Evolutionary conservation across 2,888 invertebrate species (phyloP).

Genomic region (Lapara coniferarum): DNA sequence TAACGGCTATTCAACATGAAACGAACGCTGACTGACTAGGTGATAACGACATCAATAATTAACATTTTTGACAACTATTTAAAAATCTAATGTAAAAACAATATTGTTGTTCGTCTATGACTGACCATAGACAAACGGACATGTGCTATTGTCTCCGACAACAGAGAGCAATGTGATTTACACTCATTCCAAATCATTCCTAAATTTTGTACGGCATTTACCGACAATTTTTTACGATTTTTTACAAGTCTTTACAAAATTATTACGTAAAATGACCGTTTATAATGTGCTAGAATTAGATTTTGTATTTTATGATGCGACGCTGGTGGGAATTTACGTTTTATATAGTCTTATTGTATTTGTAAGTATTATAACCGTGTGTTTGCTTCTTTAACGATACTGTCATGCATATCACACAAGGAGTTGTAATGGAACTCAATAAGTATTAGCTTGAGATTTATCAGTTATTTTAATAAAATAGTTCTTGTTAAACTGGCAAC

Average conservation of each 20-base stretch:
- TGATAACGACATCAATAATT: conserved; percentile 37
- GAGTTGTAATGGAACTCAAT: neutral
- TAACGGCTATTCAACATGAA: conserved; percentile 25
- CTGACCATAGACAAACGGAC: conserved; percentile 38
- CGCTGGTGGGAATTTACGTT: conserved; percentile 3
- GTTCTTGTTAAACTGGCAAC: conserved; percentile 1
- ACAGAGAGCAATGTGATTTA: conserved; percentile 34
- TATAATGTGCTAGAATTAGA: conserved; percentile 27
- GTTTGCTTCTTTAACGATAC: neutral
- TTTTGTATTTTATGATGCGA: conserved; percentile 13
- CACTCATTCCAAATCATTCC: conserved; percentile 61
- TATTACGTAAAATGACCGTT: conserved; percentile 30
- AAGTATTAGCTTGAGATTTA: neutral
- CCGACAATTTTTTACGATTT: conserved; percentile 42
- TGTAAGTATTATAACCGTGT: neutral
- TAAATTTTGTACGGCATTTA: conserved; percentile 38
- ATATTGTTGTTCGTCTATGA: conserved; percentile 39
- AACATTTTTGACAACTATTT: conserved; percentile 23
- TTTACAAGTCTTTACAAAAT: conserved; percentile 43
- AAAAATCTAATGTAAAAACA: conserved; percentile 31
- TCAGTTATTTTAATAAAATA: neutral
- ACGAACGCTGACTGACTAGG: conserved; percentile 50
- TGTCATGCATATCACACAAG: conserved; percentile 1
- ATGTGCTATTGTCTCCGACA: conserved; percentile 26
- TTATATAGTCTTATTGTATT: conserved; percentile 19